A percentile compares a stretch with the other conserved stretches of the same genome.
Conservation (phyloP, 2,888 invertebrate species). For the Salticus scenicus region DNA sequence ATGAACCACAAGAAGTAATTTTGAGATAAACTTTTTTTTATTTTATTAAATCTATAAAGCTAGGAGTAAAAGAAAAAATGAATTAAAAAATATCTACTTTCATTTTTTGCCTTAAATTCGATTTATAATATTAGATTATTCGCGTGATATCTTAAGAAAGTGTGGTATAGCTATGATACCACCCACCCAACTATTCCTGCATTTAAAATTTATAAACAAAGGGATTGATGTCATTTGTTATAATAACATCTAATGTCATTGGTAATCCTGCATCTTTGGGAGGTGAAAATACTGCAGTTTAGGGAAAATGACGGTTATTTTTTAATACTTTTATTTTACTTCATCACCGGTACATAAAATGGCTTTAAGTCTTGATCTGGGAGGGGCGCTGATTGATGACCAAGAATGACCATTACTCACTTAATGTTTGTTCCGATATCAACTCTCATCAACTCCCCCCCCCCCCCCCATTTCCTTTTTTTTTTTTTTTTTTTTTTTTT, state of each 20-base stretch:
- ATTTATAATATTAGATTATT: slow-evolving; percentile 24
- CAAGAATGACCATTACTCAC: slow-evolving; percentile 60
- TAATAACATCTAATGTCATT: slow-evolving; percentile 58
- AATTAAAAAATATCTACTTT: neutral
- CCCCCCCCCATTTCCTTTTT: too few relatives aligned
- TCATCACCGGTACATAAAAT: slow-evolving; percentile 49
- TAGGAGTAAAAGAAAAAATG: neutral
- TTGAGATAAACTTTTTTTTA: neutral
- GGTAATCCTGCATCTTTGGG: slow-evolving; percentile 49
- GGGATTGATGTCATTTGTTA: slow-evolving; percentile 36
- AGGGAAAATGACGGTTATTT: slow-evolving; percentile 45
- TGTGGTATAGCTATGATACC: neutral
- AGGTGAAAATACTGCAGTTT: slow-evolving; percentile 66
- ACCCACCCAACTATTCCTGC: slow-evolving; percentile 34
- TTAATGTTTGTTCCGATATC: slow-evolving; percentile 67
- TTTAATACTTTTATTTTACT: slow-evolving; percentile 12
- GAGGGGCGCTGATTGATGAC: slow-evolving; percentile 64
- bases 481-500: too few relatives aligned
- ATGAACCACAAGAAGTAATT: neutral
- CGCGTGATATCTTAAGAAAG: slow-evolving; percentile 47
- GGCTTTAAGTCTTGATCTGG: slow-evolving; percentile 37
- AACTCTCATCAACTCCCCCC: slow-evolving; percentile 17
- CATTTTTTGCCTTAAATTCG: neutral
- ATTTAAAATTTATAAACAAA: slow-evolving; percentile 69
- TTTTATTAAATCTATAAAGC: neutral